Evolutionary conservation across 2,797 vertebrate genomes (phyloP).

Genomic region (Mormyrus hasselquistii): DNA sequence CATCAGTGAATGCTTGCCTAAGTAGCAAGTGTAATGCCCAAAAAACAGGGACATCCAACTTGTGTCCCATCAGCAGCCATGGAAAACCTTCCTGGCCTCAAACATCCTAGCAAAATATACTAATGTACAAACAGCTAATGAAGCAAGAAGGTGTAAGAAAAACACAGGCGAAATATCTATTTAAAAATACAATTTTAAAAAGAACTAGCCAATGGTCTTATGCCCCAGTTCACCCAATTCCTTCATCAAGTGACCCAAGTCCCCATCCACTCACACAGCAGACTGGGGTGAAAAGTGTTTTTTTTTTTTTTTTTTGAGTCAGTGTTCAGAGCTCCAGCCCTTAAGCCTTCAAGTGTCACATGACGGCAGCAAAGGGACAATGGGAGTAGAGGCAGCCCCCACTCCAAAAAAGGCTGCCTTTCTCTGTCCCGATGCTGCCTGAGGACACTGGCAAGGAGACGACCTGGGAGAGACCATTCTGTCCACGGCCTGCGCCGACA

Average conservation of each 20-base stretch:
- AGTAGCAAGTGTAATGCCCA: background rate
- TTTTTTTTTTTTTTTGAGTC: background rate
- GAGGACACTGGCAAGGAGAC: conserved; percentile 41
- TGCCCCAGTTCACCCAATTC: background rate
- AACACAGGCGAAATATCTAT: background rate
- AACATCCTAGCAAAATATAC: background rate
- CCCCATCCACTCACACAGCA: background rate
- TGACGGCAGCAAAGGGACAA: conserved; percentile 57
- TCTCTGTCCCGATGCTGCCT: conserved; percentile 49
- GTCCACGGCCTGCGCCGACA: conserved; percentile 37
- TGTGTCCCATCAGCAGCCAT: background rate
- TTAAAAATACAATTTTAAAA: background rate
- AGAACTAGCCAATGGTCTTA: background rate
- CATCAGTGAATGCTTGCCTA: background rate
- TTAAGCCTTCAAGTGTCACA: conserved; percentile 52
- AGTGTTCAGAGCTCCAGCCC: conserved; percentile 22
- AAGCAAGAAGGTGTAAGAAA: background rate
- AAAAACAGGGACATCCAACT: background rate
- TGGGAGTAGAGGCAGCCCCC: conserved; percentile 51
- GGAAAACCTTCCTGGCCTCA: background rate
- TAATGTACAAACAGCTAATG: background rate
- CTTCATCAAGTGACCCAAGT: background rate
- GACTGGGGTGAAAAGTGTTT: background rate
- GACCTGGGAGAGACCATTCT: conserved; percentile 41
- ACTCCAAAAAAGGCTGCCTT: conserved; percentile 46